Evolutionary conservation across 2,888 invertebrate species (phyloP).

Genomic region (Acronicta alni): DNA sequence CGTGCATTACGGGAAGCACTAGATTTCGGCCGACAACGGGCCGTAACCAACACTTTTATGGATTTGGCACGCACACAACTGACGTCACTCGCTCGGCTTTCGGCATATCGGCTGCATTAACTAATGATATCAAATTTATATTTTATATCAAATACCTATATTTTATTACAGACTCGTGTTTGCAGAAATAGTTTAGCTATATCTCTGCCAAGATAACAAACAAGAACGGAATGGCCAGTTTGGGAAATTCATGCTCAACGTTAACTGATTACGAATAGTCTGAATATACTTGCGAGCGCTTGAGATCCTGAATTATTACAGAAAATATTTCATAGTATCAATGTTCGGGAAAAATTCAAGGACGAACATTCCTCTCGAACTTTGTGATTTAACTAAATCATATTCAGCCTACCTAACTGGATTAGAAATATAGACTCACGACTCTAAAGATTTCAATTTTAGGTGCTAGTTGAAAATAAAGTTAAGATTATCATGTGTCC

Average conservation of each 20-base stretch:
- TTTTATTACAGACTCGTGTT: constrained; percentile 33
- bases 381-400: too few relatives aligned
- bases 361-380: too few relatives aligned
- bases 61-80: constrained; percentile 41
- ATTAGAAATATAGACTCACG: too few relatives aligned
- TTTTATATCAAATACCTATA: constrained; percentile 31
- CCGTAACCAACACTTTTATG: constrained; percentile 38
- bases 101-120: constrained; percentile 21
- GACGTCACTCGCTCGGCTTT: constrained; percentile 32
- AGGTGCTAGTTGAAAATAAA: too few relatives aligned
- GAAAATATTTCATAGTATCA: background rate
- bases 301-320: constrained; percentile 1
- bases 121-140: constrained; percentile 47
- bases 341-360: too few relatives aligned
- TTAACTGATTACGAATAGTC: constrained; percentile 2
- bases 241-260: constrained; percentile 11
- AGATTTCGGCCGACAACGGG: background rate
- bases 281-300: constrained; percentile 8
- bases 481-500: too few relatives aligned
- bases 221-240: constrained; percentile 23
- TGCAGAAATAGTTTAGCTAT: constrained; percentile 9
- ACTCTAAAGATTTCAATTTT: too few relatives aligned
- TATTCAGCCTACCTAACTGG: too few relatives aligned
- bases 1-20: constrained; percentile 16
- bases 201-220: constrained; percentile 33